A percentile compares a stretch with the other conserved stretches of the same genome.
phyloP scores from a whole-genome alignment of 1,140 invertebrate genomes.

The Eupristina koningsbergeri region DNA sequence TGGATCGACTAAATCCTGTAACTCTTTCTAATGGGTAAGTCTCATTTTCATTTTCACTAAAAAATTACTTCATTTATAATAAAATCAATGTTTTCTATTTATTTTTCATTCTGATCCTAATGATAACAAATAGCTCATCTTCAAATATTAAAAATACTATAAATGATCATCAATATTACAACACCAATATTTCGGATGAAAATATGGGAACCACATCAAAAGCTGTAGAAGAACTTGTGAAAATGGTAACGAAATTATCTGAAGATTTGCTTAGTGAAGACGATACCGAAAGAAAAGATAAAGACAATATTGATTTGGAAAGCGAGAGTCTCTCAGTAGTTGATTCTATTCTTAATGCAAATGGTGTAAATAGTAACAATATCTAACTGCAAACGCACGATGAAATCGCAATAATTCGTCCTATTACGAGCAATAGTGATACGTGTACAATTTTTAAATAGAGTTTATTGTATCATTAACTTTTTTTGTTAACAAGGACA shows the following conservation, averaged over 20 bases:
- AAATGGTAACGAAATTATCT: constrained; percentile 58
- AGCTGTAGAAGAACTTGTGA: constrained; percentile 56
- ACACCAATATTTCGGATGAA: constrained; percentile 24
- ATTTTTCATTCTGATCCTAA: background rate
- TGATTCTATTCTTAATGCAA: constrained; percentile 55
- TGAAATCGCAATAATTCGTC: constrained; percentile 4
- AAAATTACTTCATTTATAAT: background rate
- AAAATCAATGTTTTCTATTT: background rate
- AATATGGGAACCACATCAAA: constrained; percentile 41
- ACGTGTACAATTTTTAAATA: constrained; percentile 55
- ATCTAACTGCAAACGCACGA: background rate
- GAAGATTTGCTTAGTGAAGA: constrained; percentile 53
- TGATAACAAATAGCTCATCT: background rate
- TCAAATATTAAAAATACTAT: background rate
- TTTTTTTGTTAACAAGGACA: background rate
- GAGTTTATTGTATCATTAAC: background rate
- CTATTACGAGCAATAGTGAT: constrained; percentile 47
- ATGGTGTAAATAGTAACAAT: constrained; percentile 13
- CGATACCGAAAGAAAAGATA: constrained; percentile 17
- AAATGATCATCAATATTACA: background rate
- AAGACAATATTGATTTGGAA: background rate
- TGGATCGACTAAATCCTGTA: constrained; percentile 55
- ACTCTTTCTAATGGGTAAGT: constrained; percentile 54
- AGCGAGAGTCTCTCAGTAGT: constrained; percentile 54
- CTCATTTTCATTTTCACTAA: background rate